Conservation (phyloP, 1,140 invertebrate genomes). For the Pemphigus obesinymphae region DNA sequence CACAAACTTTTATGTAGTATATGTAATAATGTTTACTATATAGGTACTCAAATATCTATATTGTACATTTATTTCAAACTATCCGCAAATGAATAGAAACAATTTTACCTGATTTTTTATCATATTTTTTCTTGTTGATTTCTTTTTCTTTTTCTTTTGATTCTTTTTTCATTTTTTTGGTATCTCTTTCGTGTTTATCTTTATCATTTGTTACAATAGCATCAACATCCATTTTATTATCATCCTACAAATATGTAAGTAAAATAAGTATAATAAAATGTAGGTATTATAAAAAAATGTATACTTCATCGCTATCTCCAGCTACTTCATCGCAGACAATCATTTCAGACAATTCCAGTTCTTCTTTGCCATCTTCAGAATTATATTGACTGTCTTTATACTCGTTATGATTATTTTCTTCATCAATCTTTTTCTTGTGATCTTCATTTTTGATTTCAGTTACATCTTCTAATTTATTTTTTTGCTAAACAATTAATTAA, state of each 20-base stretch:
- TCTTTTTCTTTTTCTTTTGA: slow-evolving; percentile 36
- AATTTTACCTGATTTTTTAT: slow-evolving; percentile 36
- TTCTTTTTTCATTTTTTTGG: slow-evolving; percentile 15
- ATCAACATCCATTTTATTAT: slow-evolving; percentile 15
- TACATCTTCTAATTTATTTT: background rate
- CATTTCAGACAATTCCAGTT: slow-evolving; percentile 34
- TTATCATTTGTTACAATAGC: background rate
- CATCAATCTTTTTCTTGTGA: background rate
- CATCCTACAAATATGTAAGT: background rate
- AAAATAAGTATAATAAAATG: background rate
- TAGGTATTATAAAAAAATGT: background rate
- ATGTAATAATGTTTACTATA: no score
- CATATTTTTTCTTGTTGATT: slow-evolving; percentile 29
- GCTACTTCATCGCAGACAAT: slow-evolving; percentile 38
- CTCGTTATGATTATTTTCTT: background rate
- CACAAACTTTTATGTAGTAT: no score
- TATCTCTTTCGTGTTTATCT: slow-evolving; percentile 30
- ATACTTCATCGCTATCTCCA: slow-evolving; percentile 34
- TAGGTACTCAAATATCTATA: no score
- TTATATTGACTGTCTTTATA: slow-evolving; percentile 18
- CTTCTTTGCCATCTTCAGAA: slow-evolving; percentile 39
- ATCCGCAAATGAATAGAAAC: no score
- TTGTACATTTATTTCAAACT: no score
- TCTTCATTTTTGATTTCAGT: background rate
- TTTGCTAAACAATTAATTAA: background rate